Conservation (phyloP, 1,140 invertebrate species). For the Diorhabda sublineata region DNA sequence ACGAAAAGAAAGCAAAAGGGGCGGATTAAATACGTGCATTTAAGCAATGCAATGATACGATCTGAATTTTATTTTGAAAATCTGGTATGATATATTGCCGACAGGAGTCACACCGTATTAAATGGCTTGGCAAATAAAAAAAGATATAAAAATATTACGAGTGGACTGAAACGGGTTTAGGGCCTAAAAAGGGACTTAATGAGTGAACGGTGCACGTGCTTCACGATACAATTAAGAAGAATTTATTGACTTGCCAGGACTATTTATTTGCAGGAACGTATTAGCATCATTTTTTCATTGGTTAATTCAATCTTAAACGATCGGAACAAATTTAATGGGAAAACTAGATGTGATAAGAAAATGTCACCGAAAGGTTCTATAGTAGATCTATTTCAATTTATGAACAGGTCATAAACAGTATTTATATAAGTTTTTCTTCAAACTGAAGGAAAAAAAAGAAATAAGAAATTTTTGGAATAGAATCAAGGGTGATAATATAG, state of each 20-base stretch:
- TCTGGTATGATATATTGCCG: not conserved
- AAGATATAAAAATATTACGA: constrained; percentile 3
- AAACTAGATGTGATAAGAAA: no score
- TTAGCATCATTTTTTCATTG: not conserved
- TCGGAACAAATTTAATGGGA: no score
- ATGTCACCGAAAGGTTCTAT: no score
- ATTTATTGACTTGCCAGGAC: not conserved
- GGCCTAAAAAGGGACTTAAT: constrained; percentile 2
- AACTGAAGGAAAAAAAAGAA: no score
- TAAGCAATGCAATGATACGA: not conserved
- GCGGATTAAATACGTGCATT: no score
- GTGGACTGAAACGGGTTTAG: constrained; percentile 1
- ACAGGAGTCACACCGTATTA: constrained; percentile 1
- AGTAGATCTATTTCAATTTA: no score
- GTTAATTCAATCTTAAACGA: no score
- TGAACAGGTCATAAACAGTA: no score
- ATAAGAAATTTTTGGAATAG: no score
- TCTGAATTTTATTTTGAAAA: constrained; percentile 3
- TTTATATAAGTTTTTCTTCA: no score
- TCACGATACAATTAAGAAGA: not conserved
- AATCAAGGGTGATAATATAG: no score
- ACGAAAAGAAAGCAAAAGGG: no score
- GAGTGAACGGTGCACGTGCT: constrained; percentile 1
- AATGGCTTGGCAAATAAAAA: constrained; percentile 1
- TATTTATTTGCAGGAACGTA: not conserved